Base-by-base conservation (phyloP, 2,888 invertebrate species). In the Tricholauxania praeusta region DNA sequence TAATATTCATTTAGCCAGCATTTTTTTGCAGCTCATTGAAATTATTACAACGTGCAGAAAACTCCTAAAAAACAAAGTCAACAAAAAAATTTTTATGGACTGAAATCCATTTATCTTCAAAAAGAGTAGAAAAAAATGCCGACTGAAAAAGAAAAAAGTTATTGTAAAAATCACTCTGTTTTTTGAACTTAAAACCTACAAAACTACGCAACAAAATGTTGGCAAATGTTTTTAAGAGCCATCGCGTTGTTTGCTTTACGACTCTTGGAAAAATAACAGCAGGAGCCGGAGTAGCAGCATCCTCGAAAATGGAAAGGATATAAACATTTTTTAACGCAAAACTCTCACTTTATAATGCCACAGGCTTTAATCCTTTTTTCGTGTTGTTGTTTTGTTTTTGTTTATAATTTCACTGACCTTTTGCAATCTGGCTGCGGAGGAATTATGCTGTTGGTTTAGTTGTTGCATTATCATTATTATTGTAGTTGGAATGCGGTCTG, bases 271-370 rank as follows among this genome's bases (percentile, higher is more conserved):
- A 17, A 64, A 49, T 22, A 22, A 28, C 12, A 65, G 22, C 52
- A 65, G 28, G 15, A 52, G n/a, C 52, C 28, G 28, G 28, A 49
- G 19, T 4, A 64, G 12, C 4, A 52, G 51, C 28, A 32, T 15
- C 28, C 12, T n/a, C 65, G 39, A 53, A 32, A 15, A 55, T 47
- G 32, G 17, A 17, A 67, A 59, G 28, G 22, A 49, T 57, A 68
- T 15, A 22, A 68, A 68, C 59, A 48, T 49, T 32, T 68, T 68
- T 68, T n/a, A 68, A 68, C 19, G 59, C 49, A 49, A 22, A 28
- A 49, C 17, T 64, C 39, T n/a, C 53, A 32, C 32, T 53, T 66
- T 66, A 19, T 51, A 48, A 28, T 19, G 51, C 28, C 22, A 15
- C 22, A 19, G n/a, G 22, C 12, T 19, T 17, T 19, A 55, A 55